These are phyloP conservation scores for Drosophila histrio DNA, from an alignment of 2,888 invertebrate species.

Conservation along the genomic window DNA sequence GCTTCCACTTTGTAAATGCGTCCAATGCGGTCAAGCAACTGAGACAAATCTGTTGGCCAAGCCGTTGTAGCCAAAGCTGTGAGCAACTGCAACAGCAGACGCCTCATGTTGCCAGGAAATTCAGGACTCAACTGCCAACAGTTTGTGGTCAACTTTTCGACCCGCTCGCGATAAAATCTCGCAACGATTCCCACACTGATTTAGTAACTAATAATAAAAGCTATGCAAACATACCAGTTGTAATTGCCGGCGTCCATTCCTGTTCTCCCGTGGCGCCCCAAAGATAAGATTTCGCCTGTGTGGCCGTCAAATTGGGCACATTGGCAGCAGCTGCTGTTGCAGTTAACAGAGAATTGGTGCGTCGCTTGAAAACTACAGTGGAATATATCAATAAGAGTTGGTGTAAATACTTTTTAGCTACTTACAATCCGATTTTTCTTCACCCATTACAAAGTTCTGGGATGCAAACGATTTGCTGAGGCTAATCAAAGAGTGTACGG, in stretches of 20 bases:
- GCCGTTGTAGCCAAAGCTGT: slow-evolving; percentile 3
- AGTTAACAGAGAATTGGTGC: slow-evolving; percentile 75
- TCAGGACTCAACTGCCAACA: slow-evolving; percentile 18
- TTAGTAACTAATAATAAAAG: slow-evolving; percentile 22
- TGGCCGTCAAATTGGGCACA: slow-evolving; percentile 65
- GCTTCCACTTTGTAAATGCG: slow-evolving; percentile 25
- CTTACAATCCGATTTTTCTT: slow-evolving; percentile 78
- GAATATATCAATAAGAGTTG: neutral
- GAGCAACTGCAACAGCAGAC: slow-evolving; percentile 18
- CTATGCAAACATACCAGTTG: slow-evolving; percentile 88
- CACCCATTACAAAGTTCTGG: slow-evolving; percentile 56
- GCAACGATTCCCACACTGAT: slow-evolving; percentile 9
- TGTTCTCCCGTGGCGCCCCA: slow-evolving; percentile 99
- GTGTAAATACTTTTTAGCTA: neutral
- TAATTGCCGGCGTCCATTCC: slow-evolving; percentile 98
- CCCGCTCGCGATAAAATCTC: slow-evolving; percentile 41
- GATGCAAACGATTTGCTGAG: slow-evolving; percentile 73
- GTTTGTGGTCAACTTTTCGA: neutral
- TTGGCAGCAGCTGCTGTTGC: slow-evolving; percentile 52
- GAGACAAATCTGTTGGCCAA: slow-evolving; percentile 22
- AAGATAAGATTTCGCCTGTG: slow-evolving; percentile 85
- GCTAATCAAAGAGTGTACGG: slow-evolving; percentile 73
- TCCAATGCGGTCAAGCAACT: slow-evolving; percentile 55
- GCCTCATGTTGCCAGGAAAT: slow-evolving; percentile 20
- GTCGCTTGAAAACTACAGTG: slow-evolving; percentile 72